These are phyloP conservation scores for Smittia sp. DNA, from an alignment of 2,888 invertebrate genomes.

Conservation along the genomic window DNA sequence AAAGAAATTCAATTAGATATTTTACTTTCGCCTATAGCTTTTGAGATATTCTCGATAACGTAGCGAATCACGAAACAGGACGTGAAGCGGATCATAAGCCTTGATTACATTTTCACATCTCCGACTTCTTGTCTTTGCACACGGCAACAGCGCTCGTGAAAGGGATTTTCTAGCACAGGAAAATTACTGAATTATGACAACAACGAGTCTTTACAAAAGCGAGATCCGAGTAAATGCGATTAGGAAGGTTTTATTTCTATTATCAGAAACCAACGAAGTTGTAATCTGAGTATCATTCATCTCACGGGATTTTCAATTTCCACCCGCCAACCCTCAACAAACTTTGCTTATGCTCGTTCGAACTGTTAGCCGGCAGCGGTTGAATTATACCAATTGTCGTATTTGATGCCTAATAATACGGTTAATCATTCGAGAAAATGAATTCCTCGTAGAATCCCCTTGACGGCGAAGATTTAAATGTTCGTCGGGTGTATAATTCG, in stretches of 20 bases:
- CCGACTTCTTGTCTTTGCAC: slow-evolving; percentile 5
- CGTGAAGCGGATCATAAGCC: slow-evolving; percentile 1
- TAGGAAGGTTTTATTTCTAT: slow-evolving; percentile 25
- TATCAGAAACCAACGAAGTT: neutral
- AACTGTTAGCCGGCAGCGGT: neutral
- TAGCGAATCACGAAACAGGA: neutral
- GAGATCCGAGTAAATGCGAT: slow-evolving; percentile 25
- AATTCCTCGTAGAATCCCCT: neutral
- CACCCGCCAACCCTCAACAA: neutral
- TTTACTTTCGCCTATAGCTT: neutral
- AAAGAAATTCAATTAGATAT: neutral
- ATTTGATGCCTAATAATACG: slow-evolving; percentile 26
- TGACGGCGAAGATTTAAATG: slow-evolving; percentile 9
- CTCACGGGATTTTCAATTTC: slow-evolving; percentile 19
- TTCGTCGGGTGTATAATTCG: neutral
- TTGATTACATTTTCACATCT: slow-evolving; percentile 10
- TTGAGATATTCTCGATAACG: neutral
- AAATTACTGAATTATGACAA: slow-evolving; percentile 15
- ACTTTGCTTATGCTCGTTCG: neutral
- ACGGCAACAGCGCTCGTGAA: neutral
- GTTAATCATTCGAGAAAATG: slow-evolving; percentile 14
- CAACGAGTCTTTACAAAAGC: neutral
- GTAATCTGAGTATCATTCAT: slow-evolving; percentile 40
- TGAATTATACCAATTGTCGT: slow-evolving; percentile 26
- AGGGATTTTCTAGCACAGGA: neutral